A percentile compares a stretch with the other conserved stretches of the same genome.
phyloP scores from a whole-genome alignment of 2,113 vertebrate genomes.

The Thamnaconus septentrionalis region DNA sequence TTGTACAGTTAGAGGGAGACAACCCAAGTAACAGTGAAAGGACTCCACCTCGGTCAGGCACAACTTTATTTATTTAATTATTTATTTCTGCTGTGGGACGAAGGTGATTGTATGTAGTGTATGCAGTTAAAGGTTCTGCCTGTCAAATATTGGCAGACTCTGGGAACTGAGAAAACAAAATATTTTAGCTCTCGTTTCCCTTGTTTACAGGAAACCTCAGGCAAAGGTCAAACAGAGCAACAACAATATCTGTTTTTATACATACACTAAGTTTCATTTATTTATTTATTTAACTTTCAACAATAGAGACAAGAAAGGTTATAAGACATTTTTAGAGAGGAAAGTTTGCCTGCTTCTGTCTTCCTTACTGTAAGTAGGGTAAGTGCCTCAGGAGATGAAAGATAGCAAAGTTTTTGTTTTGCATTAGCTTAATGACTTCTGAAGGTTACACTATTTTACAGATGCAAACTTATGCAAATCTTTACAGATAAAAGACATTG shows the following conservation, averaged over 20 bases:
- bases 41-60: too few species aligned
- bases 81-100: too few species aligned
- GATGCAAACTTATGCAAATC: constrained; percentile 36
- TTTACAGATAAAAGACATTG: constrained; percentile 32
- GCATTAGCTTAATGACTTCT: constrained; percentile 30
- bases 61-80: too few species aligned
- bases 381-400: constrained; percentile 21
- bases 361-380: constrained; percentile 4
- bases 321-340: background rate
- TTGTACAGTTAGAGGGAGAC: too few species aligned
- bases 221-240: background rate
- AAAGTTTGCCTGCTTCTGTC: constrained; percentile 1
- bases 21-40: too few species aligned
- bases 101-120: too few species aligned
- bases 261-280: background rate
- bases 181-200: too few species aligned
- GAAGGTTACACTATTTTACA: constrained; percentile 36
- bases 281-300: background rate
- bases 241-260: background rate
- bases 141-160: too few species aligned
- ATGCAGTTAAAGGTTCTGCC: too few species aligned
- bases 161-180: too few species aligned
- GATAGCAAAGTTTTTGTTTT: constrained; percentile 22
- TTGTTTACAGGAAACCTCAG: too few species aligned
- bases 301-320: background rate